phyloP scores from a whole-genome alignment of 2,113 vertebrate species.

The Lycocorax pyrrhopterus region DNA sequence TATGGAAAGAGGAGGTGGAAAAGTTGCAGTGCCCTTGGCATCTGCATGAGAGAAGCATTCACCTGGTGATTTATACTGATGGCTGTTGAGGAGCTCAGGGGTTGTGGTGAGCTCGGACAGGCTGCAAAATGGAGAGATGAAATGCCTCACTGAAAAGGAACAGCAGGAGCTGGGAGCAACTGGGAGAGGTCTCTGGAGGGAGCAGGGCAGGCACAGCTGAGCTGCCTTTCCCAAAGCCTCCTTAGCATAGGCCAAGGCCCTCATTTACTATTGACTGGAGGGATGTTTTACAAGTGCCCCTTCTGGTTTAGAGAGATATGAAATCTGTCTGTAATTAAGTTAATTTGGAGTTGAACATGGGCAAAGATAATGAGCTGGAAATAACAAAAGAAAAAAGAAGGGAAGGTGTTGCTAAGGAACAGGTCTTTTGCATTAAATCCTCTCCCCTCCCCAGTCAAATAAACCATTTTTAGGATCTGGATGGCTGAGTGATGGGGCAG shows the following conservation, averaged over 20 bases:
- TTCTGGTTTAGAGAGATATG: conserved; percentile 56
- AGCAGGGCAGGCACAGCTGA: neutral
- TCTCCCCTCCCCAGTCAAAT: neutral
- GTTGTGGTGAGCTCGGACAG: neutral
- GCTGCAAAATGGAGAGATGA: neutral
- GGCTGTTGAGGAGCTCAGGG: neutral
- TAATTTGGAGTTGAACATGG: conserved; percentile 56
- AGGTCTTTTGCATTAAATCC: neutral
- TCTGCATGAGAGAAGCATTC: neutral
- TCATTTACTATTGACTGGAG: conserved; percentile 8
- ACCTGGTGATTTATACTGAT: neutral
- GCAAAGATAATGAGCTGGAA: conserved; percentile 57
- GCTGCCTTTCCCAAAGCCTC: neutral
- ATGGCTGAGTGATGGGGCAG: neutral
- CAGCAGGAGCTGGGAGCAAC: neutral
- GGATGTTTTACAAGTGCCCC: conserved; percentile 45
- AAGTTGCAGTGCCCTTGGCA: neutral
- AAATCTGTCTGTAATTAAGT: conserved; percentile 57
- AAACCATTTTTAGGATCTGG: neutral
- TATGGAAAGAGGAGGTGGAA: neutral
- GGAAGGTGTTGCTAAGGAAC: conserved; percentile 52
- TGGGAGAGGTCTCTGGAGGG: neutral
- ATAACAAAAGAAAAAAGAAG: conserved; percentile 42
- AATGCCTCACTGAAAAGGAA: neutral
- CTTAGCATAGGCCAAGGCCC: neutral